Base-by-base conservation (phyloP, 2,113 vertebrate species). In the Acanthisitta chloris region DNA sequence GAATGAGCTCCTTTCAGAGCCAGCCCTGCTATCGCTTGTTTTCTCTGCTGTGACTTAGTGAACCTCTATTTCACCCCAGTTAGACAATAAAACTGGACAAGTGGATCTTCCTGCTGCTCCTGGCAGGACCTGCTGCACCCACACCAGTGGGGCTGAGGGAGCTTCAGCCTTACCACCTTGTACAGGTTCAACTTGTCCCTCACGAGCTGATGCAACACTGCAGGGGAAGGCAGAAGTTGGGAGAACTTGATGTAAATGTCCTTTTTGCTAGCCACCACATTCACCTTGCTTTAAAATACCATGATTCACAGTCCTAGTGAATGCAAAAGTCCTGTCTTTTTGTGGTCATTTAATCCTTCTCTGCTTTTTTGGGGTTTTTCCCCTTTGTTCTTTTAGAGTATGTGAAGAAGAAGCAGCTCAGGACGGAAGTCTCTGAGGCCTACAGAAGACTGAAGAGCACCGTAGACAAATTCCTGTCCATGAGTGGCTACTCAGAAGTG, bases 401-500 rank as follows among this genome's bases (percentile, higher is more conserved):
- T 81, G 16, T 96, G 87, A 98, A 58, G 97, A 98, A 82, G 93
- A 96, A 95, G 14, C 26, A 23, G 13, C 17, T 77, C 23, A 88
- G 65, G 72, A 52, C 0, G 8, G 73, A 69, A 49, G 91, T 98
- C 52, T 93, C 17, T 70, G 97, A 98, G 1, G 97, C 95, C 73
- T 99, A 99, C 92, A 98, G 61, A 97, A 98, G 85, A 90, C 97
- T 99, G 96, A 99, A 99, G 98, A 97, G 97, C 86, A 98, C 98
- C 4, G 96, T 97, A 13, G 99, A 99, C 92, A 98, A 98, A 62
- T 98, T 97, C n/a, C 97, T 99, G 92, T 97, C 97, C 42, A 92
- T 90, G 96, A 99, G 99, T 45, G 96, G 98, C 96, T 99, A 99
- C 98, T 99, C 99, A 0, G 99, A 99, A 97, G 98, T 99, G 86